Base-by-base conservation (phyloP, 2,797 vertebrate genomes). In the Echiichthys vipera region DNA sequence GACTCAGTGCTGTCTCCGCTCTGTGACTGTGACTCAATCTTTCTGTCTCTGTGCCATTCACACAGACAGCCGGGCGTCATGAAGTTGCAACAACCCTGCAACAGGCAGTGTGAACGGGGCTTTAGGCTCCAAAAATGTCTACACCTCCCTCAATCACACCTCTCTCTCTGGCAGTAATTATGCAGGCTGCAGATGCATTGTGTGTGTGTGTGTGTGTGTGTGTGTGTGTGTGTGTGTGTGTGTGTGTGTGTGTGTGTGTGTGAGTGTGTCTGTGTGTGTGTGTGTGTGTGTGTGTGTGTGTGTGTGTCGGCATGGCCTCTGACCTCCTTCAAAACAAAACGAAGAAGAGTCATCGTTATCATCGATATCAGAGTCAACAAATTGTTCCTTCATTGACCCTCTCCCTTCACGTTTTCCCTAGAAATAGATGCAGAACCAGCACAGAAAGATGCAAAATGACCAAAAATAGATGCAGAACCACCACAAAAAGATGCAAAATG, bases 301-400 rank as follows among this genome's bases (percentile, higher is more conserved):
- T 36, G 56, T 17, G 22, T 47, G 18, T 54, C 3, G 1, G 8
- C 1, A 11, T 54, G 77, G 74, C 77, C 73, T 80, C 74, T 40
- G 81, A 80, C 74, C 77, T 71, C 7, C 0, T 69, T 58, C 45
- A 62, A 77, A 83, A 80, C 66, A 75, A 65, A 83, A 80, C 66
- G 72, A 65, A 80, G 70, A 71, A 18, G 2, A 74, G 45, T 71
- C 76, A 74, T 58, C 58, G 66, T 66, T 6, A 5, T 73, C 51
- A 4, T 66, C 30, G 20, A 0, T 71, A 67, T 74, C 62, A 63
- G n/a, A n/a, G n/a, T n/a, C 37, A 65, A n/a, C 56, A 81, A 74
- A 34, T 71, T 50, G 32, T 1, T 49, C 22, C 34, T 39, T 24
- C 13, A 13, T 5, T 17, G 5, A 10, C 45, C 11, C 24, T 10